Evolutionary conservation across 2,888 invertebrate species (phyloP).

Genomic region (Mycalesis mineus): DNA sequence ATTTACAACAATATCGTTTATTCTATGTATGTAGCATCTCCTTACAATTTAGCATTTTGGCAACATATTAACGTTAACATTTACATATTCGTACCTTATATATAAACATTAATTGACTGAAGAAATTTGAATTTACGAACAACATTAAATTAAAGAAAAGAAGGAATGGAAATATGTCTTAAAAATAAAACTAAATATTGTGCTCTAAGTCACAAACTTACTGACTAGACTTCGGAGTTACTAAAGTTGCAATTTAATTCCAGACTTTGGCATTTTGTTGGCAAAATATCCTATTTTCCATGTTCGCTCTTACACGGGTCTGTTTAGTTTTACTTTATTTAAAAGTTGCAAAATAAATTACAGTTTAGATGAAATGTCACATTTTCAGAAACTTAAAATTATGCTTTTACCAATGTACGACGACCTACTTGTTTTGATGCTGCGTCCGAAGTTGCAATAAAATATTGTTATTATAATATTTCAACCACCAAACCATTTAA

Average conservation of each 20-base stretch:
- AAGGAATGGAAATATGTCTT: background rate
- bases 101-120: conserved; percentile 70
- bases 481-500: conserved; percentile 52
- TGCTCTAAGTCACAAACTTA: conserved; percentile 5
- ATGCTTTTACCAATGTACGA: background rate
- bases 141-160: conserved; percentile 1
- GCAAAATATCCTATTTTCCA: conserved; percentile 23
- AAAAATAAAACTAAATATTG: conserved; percentile 1
- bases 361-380: conserved; percentile 4
- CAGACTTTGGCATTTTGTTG: conserved; percentile 28
- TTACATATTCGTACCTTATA: conserved; percentile 47
- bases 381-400: background rate
- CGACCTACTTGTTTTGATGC: background rate
- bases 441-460: background rate
- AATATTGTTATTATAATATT: too few relatives aligned
- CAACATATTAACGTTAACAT: conserved; percentile 70
- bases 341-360: conserved; percentile 6
- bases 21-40: conserved; percentile 61
- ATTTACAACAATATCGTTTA: conserved; percentile 62
- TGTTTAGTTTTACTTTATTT: background rate
- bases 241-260: conserved; percentile 18
- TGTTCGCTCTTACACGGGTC: conserved; percentile 17
- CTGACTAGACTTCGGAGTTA: conserved; percentile 9
- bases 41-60: conserved; percentile 70
- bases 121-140: conserved; percentile 39